Base-by-base conservation (phyloP, 1,140 invertebrate species). In the Plutomurus gul region DNA sequence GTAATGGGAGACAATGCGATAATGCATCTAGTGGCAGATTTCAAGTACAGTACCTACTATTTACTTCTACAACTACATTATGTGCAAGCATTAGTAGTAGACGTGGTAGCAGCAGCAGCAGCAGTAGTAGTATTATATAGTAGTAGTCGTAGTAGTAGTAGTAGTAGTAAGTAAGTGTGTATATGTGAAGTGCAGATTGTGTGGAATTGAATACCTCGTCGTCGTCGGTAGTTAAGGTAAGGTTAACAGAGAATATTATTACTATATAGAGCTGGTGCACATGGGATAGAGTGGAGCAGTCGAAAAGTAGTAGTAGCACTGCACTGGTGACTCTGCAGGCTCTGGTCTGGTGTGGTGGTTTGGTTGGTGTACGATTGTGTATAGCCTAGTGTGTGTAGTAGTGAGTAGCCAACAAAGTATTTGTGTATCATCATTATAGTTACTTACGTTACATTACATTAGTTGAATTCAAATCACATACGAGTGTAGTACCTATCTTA, bases 391-490 rank as follows among this genome's bases (percentile, higher is more conserved):
- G 27, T n/a, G n/a, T n/a, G n/a, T n/a, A n/a, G n/a, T 8, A 56
- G 25, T 56, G n/a, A 22, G 7, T 27, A 65, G 13, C 56, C 56
- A 65, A 65, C 56, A 60, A 65, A 65, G 25, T 65, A 65, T 30
- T 65, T 65, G 56, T 65, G 36, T 65, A 65, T 65, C 56, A 65
- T 65, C 27, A 60, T 51, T 65, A 65, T 65, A 65, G 56, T 65
- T 33, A 65, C 56, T 30, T 60, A 60, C 51, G 22, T 60, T 33
- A 65, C 56, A 65, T 33, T 33, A 65, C 56, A 65, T 65, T 65
- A 65, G 25, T 65, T 65, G 27, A 60, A 60, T 60, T 60, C 51
- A 60, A 65, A 65, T 65, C 56, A 65, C 56, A 65, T 16, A 60
- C n/a, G n/a, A n/a, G n/a, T n/a, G n/a, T n/a, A n/a, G 22, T 30